Evolutionary conservation across 2,113 vertebrate species (phyloP).

Genomic region (Sterna hirundo): DNA sequence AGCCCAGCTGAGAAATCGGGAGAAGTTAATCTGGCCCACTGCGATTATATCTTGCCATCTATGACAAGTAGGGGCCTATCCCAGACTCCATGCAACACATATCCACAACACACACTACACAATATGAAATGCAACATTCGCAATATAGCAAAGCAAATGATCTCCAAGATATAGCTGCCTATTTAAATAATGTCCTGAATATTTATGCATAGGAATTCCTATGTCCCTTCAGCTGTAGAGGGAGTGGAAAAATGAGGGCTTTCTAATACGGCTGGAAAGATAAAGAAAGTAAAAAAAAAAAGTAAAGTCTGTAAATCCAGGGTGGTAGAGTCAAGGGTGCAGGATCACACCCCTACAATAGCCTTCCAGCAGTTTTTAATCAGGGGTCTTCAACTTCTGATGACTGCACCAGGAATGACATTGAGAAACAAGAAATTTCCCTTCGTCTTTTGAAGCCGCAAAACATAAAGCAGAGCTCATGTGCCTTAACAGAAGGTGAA

Average conservation of each 20-base stretch:
- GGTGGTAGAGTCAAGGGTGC: background rate
- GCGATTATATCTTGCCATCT: background rate
- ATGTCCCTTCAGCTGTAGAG: background rate
- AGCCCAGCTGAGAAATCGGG: background rate
- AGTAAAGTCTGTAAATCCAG: background rate
- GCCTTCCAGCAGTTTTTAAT: background rate
- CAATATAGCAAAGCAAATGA: background rate
- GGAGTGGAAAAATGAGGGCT: background rate
- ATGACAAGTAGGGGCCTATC: background rate
- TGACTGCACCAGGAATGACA: background rate
- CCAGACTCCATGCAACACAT: background rate
- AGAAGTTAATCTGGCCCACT: background rate
- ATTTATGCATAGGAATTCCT: background rate
- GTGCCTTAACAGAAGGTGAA: background rate
- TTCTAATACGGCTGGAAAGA: background rate
- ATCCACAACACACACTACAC: background rate
- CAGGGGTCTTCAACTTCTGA: background rate
- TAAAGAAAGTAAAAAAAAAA: background rate
- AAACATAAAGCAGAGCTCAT: background rate
- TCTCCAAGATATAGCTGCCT: background rate
- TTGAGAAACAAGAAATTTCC: background rate
- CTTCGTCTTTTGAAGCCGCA: background rate
- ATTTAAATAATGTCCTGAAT: background rate
- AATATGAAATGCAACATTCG: background rate
- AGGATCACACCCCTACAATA: background rate